Evolutionary conservation across 2,797 vertebrate genomes (phyloP), one percentile per base, ranked within the genome.

Genomic region (Craterocephalus amniculus): DNA sequence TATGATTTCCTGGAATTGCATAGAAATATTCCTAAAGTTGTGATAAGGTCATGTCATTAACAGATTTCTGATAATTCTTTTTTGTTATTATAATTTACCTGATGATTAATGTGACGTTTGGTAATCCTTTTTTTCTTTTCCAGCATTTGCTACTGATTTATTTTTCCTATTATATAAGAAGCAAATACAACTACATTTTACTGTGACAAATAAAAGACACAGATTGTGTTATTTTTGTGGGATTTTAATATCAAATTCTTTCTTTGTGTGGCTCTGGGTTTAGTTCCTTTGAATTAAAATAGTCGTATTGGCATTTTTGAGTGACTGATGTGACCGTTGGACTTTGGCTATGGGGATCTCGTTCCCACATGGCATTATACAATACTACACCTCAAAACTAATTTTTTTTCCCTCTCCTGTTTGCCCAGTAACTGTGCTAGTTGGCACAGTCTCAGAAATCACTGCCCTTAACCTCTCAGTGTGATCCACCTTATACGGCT

Each of bases 331-430:
- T 78, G 65, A 62, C 70, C 1, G 24, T 71, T 83, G 83, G 83
- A 88, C 86, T 89, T 78, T 79, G 74, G 55, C 86, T 89, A 76
- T 78, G 74, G 55, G 83, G 71, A 83, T 77, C 79, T 86, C 59
- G 63, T 64, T 72, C 57, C 83, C 56, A 58, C 45, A 31, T 85
- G 77, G 89, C 75, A 78, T 64, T 79, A 77, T 77, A 56, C 36
- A 69, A 78, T 49, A 67, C 63, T 72, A 67, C 66, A 80, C 56
- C 31, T 60, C 26, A 60, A 54, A 52, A 58, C 45, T 36, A 35
- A 63, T 67, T 63, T 67, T 1, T 70, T 58, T 79, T 81, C 62
- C 62, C 72, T 64, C 52, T 81, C 57, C 51, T 31, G 52, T 31
- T 63, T 61, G 40, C 45, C 27, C 35, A 29, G 72, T 69, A 78